A percentile compares a stretch with the other conserved stretches of the same genome.
Evolutionary conservation across 2,888 invertebrate genomes (phyloP).

Genomic region (Tetragnatha montana): DNA sequence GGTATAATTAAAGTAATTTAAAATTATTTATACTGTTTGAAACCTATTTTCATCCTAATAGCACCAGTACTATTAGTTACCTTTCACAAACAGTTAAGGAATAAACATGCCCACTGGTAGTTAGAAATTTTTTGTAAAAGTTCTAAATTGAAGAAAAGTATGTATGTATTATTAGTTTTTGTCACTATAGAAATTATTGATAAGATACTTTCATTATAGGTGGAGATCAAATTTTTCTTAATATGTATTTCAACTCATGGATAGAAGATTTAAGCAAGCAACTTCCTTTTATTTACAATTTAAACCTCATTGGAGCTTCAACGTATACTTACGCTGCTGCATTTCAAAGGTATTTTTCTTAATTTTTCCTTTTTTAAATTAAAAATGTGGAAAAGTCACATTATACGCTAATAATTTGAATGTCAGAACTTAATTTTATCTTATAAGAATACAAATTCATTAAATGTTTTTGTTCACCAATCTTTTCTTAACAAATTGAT

Average conservation of each 20-base stretch:
- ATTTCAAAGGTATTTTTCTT: constrained; percentile 90
- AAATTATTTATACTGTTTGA: no score
- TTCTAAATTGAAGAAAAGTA: background rate
- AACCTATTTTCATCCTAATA: no score
- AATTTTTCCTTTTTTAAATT: background rate
- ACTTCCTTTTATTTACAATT: constrained; percentile 97
- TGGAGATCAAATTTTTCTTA: constrained; percentile 94
- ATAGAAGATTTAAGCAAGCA: constrained; percentile 92
- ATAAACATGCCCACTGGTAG: no score
- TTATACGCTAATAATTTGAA: no score
- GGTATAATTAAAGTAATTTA: no score
- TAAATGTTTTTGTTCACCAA: no score
- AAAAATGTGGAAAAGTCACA: no score
- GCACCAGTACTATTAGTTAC: no score
- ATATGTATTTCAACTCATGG: constrained; percentile 97
- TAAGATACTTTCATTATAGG: constrained; percentile 78
- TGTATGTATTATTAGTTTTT: background rate
- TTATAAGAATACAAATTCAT: no score
- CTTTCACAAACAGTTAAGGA: no score
- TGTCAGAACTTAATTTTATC: no score
- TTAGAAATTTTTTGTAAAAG: background rate
- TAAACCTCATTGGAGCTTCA: constrained; percentile 96
- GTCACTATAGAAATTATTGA: background rate
- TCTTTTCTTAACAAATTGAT: no score
- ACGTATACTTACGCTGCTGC: constrained; percentile 98